phyloP scores from a whole-genome alignment of 1,140 invertebrate species.

The Drosophila miranda region DNA sequence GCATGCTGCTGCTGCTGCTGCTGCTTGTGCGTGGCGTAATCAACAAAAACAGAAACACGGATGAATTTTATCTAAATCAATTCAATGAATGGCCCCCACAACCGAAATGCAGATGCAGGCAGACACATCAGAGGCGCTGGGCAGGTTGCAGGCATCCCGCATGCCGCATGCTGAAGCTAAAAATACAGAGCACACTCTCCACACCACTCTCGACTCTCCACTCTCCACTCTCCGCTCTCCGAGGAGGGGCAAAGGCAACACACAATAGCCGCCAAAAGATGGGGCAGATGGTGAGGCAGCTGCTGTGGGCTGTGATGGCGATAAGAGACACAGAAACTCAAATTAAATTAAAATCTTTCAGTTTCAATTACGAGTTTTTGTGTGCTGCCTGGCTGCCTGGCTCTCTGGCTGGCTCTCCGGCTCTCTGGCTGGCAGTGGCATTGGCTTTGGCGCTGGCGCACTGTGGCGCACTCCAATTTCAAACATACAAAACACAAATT shows the following conservation, averaged over 20 bases:
- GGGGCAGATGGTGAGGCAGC: too few relatives aligned
- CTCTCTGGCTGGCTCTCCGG: not conserved
- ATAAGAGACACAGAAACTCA: constrained; percentile 79
- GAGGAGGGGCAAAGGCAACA: too few relatives aligned
- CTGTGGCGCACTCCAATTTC: constrained; percentile 68
- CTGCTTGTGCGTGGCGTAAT: constrained; percentile 52
- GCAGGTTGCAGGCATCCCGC: constrained; percentile 43
- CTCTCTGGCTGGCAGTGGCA: too few relatives aligned
- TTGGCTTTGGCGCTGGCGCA: too few relatives aligned
- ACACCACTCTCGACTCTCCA: not conserved
- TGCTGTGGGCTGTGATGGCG: constrained; percentile 19
- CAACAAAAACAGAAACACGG: constrained; percentile 58
- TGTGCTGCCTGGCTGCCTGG: constrained; percentile 14
- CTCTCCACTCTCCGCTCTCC: not conserved
- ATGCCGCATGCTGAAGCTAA: constrained; percentile 47
- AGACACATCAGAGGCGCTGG: constrained; percentile 36
- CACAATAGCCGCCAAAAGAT: constrained; percentile 18
- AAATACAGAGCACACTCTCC: constrained; percentile 35
- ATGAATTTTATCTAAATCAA: constrained; percentile 74
- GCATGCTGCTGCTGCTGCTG: constrained; percentile 38
- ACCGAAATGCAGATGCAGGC: constrained; percentile 18
- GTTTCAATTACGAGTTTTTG: constrained; percentile 81
- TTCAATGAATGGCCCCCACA: constrained; percentile 61
- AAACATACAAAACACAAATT: constrained; percentile 78
- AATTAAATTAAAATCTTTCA: constrained; percentile 81